Percentiles rank a stretch among this genome's conserved stretches.
Conservation (phyloP, 2,113 vertebrate species). For the Xiphorhynchus elegans region DNA sequence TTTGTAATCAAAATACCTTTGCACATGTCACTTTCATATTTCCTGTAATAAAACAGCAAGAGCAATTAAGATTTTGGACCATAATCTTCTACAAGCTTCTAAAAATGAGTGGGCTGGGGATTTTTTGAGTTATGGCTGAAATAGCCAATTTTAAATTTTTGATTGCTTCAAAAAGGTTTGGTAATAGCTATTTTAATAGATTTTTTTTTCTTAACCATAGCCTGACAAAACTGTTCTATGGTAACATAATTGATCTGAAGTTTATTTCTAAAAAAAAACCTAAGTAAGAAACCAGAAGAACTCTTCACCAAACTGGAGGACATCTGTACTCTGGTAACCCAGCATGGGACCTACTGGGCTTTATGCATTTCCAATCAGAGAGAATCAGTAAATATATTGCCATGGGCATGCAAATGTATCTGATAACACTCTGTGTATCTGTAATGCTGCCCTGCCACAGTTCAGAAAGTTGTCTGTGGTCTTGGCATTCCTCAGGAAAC, state of each 20-base stretch:
- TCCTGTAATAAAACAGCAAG: slow-evolving; percentile 70
- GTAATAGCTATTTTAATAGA: not conserved
- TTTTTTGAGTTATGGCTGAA: not conserved
- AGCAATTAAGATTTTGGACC: slow-evolving; percentile 66
- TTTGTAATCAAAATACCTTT: slow-evolving; percentile 71
- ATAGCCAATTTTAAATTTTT: not conserved
- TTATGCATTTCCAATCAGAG: not conserved
- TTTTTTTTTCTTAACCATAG: not conserved
- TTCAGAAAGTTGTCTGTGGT: slow-evolving; percentile 53
- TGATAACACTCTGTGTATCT: not conserved
- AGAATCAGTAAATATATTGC: not conserved
- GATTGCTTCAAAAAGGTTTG: not conserved
- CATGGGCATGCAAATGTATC: not conserved
- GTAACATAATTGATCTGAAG: not conserved
- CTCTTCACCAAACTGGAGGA: not conserved
- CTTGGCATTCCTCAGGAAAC: slow-evolving; percentile 59
- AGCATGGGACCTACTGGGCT: not conserved
- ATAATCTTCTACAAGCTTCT: slow-evolving; percentile 45
- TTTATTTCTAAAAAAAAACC: not conserved
- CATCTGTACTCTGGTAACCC: not conserved
- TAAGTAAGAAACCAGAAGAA: slow-evolving; percentile 3
- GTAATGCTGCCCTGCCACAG: slow-evolving; percentile 22
- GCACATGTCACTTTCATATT: slow-evolving; percentile 68
- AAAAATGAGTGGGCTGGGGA: slow-evolving; percentile 1
- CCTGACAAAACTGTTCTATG: not conserved